A percentile compares a stretch with the other conserved stretches of the same genome.
Evolutionary conservation across 2,113 vertebrate genomes (phyloP).

Genomic region (Nansenia antarctica): DNA sequence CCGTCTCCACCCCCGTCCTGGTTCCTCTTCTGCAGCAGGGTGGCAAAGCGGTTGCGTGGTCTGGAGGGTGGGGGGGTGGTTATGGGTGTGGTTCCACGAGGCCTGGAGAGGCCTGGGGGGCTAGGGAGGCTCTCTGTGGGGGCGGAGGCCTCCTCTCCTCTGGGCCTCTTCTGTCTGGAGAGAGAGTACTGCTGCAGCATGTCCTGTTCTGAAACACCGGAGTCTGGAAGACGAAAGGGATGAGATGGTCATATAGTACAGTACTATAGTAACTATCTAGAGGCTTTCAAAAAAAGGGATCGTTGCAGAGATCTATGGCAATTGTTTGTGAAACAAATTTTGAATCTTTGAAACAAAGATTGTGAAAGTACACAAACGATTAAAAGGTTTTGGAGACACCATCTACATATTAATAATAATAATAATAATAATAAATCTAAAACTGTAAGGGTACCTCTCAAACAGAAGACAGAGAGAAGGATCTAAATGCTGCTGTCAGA

Average conservation of each 20-base stretch:
- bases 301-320: no score
- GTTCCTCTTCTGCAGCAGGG: constrained; percentile 83
- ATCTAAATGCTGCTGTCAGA: background rate
- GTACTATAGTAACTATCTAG: no score
- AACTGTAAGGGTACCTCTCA: background rate
- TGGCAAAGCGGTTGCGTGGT: constrained; percentile 84
- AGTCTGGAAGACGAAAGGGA: constrained; percentile 51
- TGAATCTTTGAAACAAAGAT: no score
- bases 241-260: no score
- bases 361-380: no score
- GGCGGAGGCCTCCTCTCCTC: constrained; percentile 41
- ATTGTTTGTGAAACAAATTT: no score
- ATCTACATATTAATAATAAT: no score
- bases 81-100: background rate
- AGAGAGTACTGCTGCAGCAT: constrained; percentile 85
- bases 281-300: no score
- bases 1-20: constrained; percentile 69
- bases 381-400: no score
- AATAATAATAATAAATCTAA: no score
- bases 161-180: constrained; percentile 77
- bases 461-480: background rate
- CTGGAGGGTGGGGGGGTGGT: constrained; percentile 24
- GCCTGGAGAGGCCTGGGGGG: background rate
- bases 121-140: constrained; percentile 6
- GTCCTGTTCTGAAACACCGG: constrained; percentile 81